These are phyloP conservation scores for Phainopepla nitens DNA, from an alignment of 2,113 vertebrate species.

Conservation along the genomic window DNA sequence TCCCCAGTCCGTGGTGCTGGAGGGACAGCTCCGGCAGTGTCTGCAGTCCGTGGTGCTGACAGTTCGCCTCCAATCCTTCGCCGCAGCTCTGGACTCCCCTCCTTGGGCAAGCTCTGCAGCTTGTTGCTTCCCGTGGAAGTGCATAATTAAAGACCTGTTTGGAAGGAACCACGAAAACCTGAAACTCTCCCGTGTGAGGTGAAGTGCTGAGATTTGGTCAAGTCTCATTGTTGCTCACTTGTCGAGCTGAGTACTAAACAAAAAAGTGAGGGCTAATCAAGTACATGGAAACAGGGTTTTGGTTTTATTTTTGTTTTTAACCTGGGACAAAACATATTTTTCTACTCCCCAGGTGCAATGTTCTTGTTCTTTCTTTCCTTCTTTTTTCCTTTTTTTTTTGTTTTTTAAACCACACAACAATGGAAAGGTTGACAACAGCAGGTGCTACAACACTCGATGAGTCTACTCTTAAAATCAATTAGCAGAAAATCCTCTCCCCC, in stretches of 20 bases:
- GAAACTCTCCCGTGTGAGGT: background rate
- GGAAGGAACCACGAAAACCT: background rate
- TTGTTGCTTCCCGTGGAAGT: background rate
- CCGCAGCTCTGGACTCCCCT: fast-evolving
- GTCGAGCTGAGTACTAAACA: background rate
- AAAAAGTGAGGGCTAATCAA: background rate
- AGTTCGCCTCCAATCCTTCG: fast-evolving
- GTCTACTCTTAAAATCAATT: background rate
- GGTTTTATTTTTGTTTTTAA: background rate
- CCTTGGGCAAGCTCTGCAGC: background rate
- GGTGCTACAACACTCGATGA: background rate
- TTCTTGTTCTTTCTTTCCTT: background rate
- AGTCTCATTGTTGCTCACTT: background rate
- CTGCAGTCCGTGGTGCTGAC: background rate
- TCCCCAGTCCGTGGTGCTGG: fast-evolving
- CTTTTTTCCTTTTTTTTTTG: fast-evolving
- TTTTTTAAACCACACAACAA: no score
- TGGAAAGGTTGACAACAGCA: background rate
- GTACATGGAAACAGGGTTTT: background rate
- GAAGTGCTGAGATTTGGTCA: background rate
- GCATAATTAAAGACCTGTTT: background rate
- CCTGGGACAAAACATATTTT: background rate
- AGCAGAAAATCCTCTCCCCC: background rate
- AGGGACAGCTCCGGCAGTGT: no score
- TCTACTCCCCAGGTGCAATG: background rate